phyloP scores from a whole-genome alignment of 2,888 invertebrate genomes.

The Margaritifera margaritifera region DNA sequence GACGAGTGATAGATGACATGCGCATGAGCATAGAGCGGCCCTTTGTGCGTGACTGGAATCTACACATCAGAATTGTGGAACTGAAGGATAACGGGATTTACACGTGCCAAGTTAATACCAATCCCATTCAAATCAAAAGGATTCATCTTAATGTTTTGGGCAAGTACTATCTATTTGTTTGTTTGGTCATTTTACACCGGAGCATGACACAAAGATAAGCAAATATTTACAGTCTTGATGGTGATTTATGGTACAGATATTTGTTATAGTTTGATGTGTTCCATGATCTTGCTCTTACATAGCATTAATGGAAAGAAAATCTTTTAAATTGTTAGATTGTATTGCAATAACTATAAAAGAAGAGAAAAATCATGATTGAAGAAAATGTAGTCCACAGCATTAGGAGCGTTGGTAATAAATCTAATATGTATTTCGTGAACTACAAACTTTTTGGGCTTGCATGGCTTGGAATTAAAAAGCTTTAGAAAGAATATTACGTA shows the following conservation, averaged over 20 bases:
- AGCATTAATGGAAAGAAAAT: too few relatives aligned
- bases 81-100: slow-evolving; percentile 63
- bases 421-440: too few relatives aligned
- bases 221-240: background rate
- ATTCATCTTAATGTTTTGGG: slow-evolving; percentile 66
- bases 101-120: slow-evolving; percentile 67
- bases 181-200: background rate
- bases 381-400: too few relatives aligned
- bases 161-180: slow-evolving; percentile 27
- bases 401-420: too few relatives aligned
- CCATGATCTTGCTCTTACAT: too few relatives aligned
- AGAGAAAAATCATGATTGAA: too few relatives aligned
- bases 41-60: slow-evolving; percentile 64
- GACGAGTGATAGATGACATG: slow-evolving; percentile 63
- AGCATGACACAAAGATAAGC: background rate
- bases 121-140: slow-evolving; percentile 59
- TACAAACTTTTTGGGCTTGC: too few relatives aligned
- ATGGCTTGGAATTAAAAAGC: too few relatives aligned
- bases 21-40: slow-evolving; percentile 64
- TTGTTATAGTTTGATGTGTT: too few relatives aligned
- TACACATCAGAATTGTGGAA: slow-evolving; percentile 60
- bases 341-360: too few relatives aligned
- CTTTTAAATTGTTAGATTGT: too few relatives aligned
- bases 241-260: background rate
- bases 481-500: too few relatives aligned